phyloP scores from a whole-genome alignment of 2,113 vertebrate species.

The Lagopus muta region DNA sequence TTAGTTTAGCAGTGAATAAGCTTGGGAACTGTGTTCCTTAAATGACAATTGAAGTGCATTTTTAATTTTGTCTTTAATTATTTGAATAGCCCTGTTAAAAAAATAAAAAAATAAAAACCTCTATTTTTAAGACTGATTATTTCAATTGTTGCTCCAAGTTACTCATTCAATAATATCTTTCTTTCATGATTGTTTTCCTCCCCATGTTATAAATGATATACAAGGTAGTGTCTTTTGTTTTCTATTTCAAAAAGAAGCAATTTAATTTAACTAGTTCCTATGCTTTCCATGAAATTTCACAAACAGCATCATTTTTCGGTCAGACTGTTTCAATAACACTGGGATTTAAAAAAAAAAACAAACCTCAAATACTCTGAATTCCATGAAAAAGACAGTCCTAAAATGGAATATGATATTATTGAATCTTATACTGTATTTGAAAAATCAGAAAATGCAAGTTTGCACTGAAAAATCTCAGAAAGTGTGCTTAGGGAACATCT shows the following conservation, averaged over 20 bases:
- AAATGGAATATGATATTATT: not conserved
- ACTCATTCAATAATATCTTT: not conserved
- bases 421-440: not conserved
- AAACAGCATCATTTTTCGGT: not conserved
- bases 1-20: not conserved
- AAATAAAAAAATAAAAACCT: not conserved
- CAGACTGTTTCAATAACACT: not conserved
- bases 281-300: not conserved
- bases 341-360: too few species aligned
- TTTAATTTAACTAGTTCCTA: not conserved
- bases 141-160: not conserved
- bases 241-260: not conserved
- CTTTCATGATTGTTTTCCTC: not conserved
- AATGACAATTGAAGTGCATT: not conserved
- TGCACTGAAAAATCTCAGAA: not conserved
- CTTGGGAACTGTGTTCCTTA: not conserved
- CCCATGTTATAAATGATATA: not conserved
- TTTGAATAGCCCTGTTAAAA: not conserved
- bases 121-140: not conserved
- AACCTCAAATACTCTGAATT: not conserved
- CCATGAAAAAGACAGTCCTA: not conserved
- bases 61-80: not conserved
- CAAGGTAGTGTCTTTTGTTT: not conserved
- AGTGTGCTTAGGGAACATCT: not conserved
- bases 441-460: not conserved